A percentile compares a stretch with the other conserved stretches of the same genome.
Conservation (phyloP, 2,888 invertebrate genomes). For the Itoplectis maculator region DNA sequence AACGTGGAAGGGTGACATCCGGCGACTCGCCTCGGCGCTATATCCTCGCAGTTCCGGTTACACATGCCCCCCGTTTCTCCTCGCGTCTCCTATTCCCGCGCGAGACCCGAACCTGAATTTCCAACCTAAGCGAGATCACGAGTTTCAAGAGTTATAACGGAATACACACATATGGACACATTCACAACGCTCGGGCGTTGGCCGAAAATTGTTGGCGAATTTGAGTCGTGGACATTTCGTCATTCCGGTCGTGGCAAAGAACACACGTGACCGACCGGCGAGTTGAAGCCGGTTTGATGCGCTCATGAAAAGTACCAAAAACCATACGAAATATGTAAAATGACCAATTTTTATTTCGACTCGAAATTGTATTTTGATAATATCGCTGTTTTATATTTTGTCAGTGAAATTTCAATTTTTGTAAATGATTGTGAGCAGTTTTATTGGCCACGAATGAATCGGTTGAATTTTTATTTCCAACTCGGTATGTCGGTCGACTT, state of each 20-base stretch:
- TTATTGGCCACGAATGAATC: no score
- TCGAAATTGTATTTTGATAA: no score
- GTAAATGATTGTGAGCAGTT: no score
- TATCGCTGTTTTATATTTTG: no score
- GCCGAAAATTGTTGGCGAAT: conserved; percentile 2
- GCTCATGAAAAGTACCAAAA: no score
- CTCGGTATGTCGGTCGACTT: not conserved
- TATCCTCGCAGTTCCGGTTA: conserved; percentile 53
- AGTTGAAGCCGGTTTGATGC: no score
- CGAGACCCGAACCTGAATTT: conserved; percentile 43
- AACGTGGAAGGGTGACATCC: conserved; percentile 63
- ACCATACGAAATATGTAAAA: no score
- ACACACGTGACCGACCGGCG: not conserved
- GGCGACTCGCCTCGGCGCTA: conserved; percentile 45
- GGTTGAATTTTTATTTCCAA: not conserved
- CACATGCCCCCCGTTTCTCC: no score
- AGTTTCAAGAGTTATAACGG: conserved; percentile 26
- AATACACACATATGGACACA: conserved; percentile 15
- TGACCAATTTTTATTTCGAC: no score
- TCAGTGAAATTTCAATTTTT: no score
- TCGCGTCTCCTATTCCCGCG: conserved; percentile 20
- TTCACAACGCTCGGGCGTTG: not conserved
- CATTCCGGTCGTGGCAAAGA: not conserved
- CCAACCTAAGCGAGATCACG: conserved; percentile 32
- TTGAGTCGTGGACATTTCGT: not conserved